Conservation (phyloP, 2,888 invertebrate species). For the Andrena fulva region DNA sequence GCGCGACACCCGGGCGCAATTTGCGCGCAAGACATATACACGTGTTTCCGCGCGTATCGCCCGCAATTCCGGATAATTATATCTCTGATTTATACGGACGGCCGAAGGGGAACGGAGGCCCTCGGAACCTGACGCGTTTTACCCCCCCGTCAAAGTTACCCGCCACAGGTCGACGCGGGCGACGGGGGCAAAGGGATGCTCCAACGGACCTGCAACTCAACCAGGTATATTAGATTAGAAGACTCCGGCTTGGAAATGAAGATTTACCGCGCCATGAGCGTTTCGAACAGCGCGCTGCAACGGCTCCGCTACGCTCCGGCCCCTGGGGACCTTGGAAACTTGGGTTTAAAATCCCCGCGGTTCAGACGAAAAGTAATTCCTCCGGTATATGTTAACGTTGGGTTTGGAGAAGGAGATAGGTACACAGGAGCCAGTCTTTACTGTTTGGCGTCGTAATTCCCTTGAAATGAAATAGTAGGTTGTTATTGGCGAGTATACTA, state of each 20-base stretch:
- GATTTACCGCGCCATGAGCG: slow-evolving; percentile 44
- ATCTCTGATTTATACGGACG: slow-evolving; percentile 54
- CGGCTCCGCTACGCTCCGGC: slow-evolving; percentile 10
- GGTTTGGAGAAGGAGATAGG: not conserved
- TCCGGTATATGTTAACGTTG: slow-evolving; percentile 10
- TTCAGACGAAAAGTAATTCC: slow-evolving; percentile 37
- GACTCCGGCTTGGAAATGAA: slow-evolving; percentile 45
- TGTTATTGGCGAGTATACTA: not conserved
- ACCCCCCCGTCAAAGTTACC: slow-evolving; percentile 21
- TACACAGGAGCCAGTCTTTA: slow-evolving; percentile 14
- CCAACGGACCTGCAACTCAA: slow-evolving; percentile 53
- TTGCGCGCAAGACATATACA: slow-evolving; percentile 58
- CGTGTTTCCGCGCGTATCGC: slow-evolving; percentile 46
- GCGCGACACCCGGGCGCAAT: slow-evolving; percentile 64
- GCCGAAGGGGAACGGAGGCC: not conserved
- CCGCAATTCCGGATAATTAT: slow-evolving; percentile 56
- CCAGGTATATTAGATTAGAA: slow-evolving; percentile 56
- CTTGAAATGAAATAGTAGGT: not conserved
- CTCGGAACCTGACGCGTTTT: slow-evolving; percentile 28
- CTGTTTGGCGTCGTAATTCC: slow-evolving; percentile 7
- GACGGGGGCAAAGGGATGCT: slow-evolving; percentile 10
- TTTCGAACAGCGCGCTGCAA: slow-evolving; percentile 26
- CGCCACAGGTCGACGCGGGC: slow-evolving; percentile 23
- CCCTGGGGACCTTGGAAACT: slow-evolving; percentile 20
- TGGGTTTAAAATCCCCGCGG: not conserved